Percentiles rank a stretch among this genome's conserved stretches.
Conservation (phyloP, 2,888 invertebrate species). For the Ditylenchus weischeri region DNA sequence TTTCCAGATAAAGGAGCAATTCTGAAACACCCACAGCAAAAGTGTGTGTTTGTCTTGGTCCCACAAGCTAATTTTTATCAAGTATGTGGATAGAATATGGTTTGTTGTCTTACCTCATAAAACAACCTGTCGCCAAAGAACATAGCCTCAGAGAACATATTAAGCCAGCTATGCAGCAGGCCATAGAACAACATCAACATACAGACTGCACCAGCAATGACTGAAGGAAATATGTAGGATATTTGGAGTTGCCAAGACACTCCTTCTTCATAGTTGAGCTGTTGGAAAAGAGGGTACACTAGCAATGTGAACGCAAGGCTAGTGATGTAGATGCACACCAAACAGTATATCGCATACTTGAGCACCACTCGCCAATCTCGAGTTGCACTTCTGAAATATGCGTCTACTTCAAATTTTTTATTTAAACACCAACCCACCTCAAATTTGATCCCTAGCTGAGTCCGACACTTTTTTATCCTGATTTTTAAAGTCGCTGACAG, state of each 20-base stretch:
- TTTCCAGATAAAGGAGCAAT: no score
- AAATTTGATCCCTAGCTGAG: no score
- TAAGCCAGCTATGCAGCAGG: slow-evolving; percentile 80
- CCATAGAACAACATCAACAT: slow-evolving; percentile 77
- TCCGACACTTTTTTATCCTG: no score
- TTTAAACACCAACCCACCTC: neutral
- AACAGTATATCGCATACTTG: slow-evolving; percentile 61
- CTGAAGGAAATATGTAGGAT: slow-evolving; percentile 61
- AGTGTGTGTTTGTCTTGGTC: no score
- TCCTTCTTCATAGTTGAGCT: slow-evolving; percentile 18
- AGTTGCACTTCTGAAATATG: slow-evolving; percentile 28
- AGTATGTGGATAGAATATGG: no score
- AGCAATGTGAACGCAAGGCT: slow-evolving; percentile 73
- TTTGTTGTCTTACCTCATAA: slow-evolving; percentile 62
- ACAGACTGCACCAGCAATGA: slow-evolving; percentile 67
- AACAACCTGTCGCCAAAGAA: slow-evolving; percentile 81
- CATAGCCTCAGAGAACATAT: slow-evolving; percentile 83
- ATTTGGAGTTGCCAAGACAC: slow-evolving; percentile 17
- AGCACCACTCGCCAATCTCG: slow-evolving; percentile 37
- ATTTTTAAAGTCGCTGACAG: neutral
- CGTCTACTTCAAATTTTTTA: neutral
- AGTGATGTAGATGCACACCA: slow-evolving; percentile 75
- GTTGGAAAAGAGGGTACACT: slow-evolving; percentile 48
- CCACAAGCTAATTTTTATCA: no score
- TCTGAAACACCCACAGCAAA: no score